phyloP scores from a whole-genome alignment of 2,113 vertebrate genomes.

The Lepus timidus region DNA sequence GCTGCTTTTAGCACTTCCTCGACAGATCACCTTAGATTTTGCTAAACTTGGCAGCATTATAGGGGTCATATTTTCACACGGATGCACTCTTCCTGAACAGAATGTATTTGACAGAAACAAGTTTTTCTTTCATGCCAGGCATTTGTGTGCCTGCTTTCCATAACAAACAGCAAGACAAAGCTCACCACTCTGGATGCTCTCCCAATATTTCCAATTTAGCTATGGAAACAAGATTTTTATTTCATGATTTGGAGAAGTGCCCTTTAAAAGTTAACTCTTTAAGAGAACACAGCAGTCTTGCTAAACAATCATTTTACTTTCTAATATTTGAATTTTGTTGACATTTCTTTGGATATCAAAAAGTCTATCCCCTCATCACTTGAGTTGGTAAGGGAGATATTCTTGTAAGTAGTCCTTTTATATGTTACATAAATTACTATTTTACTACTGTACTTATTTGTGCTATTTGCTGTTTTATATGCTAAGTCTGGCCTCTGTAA shows the following conservation, averaged over 20 bases:
- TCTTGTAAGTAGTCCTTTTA: slow-evolving; percentile 2
- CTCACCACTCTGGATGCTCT: slow-evolving; percentile 48
- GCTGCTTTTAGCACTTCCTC: slow-evolving; percentile 71
- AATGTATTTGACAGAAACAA: slow-evolving; percentile 62
- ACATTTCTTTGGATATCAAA: neutral
- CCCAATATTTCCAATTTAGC: slow-evolving; percentile 62
- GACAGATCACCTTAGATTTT: slow-evolving; percentile 53
- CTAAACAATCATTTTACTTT: neutral
- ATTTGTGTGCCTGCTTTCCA: slow-evolving; percentile 68
- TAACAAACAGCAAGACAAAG: slow-evolving; percentile 64
- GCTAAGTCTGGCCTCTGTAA: neutral
- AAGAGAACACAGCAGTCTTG: neutral
- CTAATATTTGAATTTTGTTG: slow-evolving; percentile 44
- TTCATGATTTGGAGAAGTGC: slow-evolving; percentile 50
- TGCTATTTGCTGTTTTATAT: neutral
- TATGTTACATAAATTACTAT: neutral
- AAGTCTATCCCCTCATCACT: neutral
- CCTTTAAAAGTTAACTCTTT: slow-evolving; percentile 61
- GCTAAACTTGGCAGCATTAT: slow-evolving; percentile 66
- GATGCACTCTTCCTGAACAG: slow-evolving; percentile 61
- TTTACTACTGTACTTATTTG: slow-evolving; percentile 1
- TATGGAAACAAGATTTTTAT: slow-evolving; percentile 62
- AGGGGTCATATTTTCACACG: slow-evolving; percentile 53
- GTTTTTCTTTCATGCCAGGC: slow-evolving; percentile 61
- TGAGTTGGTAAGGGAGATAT: slow-evolving; percentile 19